Evolutionary conservation across 2,888 invertebrate species (phyloP).

Genomic region (Ormyrus labotus): DNA sequence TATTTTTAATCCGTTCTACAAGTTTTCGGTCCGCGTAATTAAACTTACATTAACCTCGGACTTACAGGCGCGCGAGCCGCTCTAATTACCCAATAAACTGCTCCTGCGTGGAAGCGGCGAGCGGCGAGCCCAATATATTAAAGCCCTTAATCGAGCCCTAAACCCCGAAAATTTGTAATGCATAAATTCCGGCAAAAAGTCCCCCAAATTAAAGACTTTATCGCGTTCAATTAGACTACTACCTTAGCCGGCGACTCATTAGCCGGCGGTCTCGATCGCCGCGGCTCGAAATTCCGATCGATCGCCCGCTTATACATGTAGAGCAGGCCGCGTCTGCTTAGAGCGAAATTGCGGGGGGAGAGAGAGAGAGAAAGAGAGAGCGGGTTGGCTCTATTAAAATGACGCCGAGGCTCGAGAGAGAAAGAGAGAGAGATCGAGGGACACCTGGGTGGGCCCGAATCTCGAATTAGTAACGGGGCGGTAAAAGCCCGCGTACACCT

Average conservation of each 20-base stretch:
- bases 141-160: not conserved
- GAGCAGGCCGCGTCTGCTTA: conserved; percentile 19
- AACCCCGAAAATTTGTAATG: conserved; percentile 1
- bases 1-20: too few relatives aligned
- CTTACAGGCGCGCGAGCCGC: too few relatives aligned
- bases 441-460: conserved; percentile 52
- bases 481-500: conserved; percentile 38
- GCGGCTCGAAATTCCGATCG: conserved; percentile 6
- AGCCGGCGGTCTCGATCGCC: not conserved
- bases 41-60: too few relatives aligned
- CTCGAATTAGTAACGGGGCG: conserved; percentile 53
- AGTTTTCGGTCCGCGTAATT: too few relatives aligned
- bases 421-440: conserved; percentile 18
- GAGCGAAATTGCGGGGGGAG: conserved; percentile 3
- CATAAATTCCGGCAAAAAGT: not conserved
- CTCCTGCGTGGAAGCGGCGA: too few relatives aligned
- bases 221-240: conserved; percentile 30
- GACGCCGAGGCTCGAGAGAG: conserved; percentile 16
- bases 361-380: not conserved
- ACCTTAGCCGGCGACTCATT: not conserved
- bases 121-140: too few relatives aligned
- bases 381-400: conserved; percentile 42
- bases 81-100: too few relatives aligned
- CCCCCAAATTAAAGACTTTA: conserved; percentile 34
- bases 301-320: not conserved